phyloP scores from a whole-genome alignment of 1,140 invertebrate genomes.

The Campoletis sonorensis region DNA sequence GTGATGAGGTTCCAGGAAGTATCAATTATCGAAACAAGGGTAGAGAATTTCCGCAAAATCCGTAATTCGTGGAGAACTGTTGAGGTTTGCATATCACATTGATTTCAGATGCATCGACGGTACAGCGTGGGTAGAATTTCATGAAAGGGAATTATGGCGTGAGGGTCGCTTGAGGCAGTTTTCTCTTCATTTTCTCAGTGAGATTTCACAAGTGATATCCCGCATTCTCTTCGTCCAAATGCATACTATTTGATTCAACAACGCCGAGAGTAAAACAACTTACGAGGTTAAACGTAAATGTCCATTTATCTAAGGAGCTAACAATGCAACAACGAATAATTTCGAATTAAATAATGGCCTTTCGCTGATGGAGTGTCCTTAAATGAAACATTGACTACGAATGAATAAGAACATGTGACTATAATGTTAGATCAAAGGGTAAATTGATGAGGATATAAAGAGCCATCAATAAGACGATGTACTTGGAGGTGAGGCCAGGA shows the following conservation, averaged over 20 bases:
- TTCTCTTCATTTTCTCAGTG: constrained; percentile 35
- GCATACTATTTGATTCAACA: constrained; percentile 29
- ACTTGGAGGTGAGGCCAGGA: neutral
- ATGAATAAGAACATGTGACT: constrained; percentile 2
- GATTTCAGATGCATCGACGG: constrained; percentile 5
- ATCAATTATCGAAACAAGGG: constrained; percentile 33
- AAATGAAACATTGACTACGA: constrained; percentile 14
- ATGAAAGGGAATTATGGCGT: constrained; percentile 34
- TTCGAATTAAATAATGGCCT: neutral
- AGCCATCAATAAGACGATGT: neutral
- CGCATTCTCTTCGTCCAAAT: constrained; percentile 5
- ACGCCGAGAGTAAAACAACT: constrained; percentile 27
- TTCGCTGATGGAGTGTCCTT: constrained; percentile 17
- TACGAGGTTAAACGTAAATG: neutral
- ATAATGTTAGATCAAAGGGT: neutral
- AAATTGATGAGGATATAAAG: neutral
- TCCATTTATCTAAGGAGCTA: neutral
- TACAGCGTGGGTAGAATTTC: constrained; percentile 37
- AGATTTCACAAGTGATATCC: constrained; percentile 33
- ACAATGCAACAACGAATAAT: constrained; percentile 2
- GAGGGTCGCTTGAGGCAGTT: constrained; percentile 22
- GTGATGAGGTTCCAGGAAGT: constrained; percentile 33
- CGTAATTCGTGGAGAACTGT: constrained; percentile 22
- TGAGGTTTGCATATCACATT: neutral
- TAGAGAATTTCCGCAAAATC: constrained; percentile 35